Percentiles rank a stretch among this genome's conserved stretches.
These are phyloP conservation scores for Acronicta leporina DNA, from an alignment of 2,888 invertebrate genomes.

Conservation along the genomic window DNA sequence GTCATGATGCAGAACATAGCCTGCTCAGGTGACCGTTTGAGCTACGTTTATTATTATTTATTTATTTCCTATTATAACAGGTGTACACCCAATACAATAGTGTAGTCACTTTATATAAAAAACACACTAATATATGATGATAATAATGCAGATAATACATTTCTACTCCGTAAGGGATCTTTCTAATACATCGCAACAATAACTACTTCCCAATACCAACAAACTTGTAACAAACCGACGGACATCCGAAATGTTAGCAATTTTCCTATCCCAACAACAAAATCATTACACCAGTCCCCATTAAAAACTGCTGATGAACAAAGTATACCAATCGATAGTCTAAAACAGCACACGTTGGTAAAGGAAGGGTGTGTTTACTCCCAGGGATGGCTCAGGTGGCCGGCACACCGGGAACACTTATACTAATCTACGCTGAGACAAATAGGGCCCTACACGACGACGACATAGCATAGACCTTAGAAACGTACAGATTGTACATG, in stretches of 20 bases:
- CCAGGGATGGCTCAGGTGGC: slow-evolving; percentile 70
- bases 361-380: slow-evolving; percentile 54
- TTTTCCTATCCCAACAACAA: slow-evolving; percentile 12
- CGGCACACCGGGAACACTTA: slow-evolving; percentile 70
- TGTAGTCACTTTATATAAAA: too few relatives aligned
- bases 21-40: too few relatives aligned
- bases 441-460: slow-evolving; percentile 72
- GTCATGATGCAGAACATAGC: too few relatives aligned
- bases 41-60: too few relatives aligned
- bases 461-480: slow-evolving; percentile 45
- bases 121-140: too few relatives aligned
- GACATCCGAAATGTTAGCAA: slow-evolving; percentile 2
- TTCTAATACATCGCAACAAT: not conserved
- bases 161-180: not conserved
- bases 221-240: slow-evolving; percentile 13
- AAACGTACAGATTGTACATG: slow-evolving; percentile 15
- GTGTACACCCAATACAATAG: too few relatives aligned
- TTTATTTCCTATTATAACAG: too few relatives aligned
- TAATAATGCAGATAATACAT: too few relatives aligned
- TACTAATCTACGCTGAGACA: slow-evolving; percentile 83
- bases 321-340: slow-evolving; percentile 29
- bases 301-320: slow-evolving; percentile 48
- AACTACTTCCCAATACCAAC: slow-evolving; percentile 10
- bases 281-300: not conserved
- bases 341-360: slow-evolving; percentile 38